phyloP scores from a whole-genome alignment of 92 coral and sea anemone genomes.

The Epizoanthus stellaris region DNA sequence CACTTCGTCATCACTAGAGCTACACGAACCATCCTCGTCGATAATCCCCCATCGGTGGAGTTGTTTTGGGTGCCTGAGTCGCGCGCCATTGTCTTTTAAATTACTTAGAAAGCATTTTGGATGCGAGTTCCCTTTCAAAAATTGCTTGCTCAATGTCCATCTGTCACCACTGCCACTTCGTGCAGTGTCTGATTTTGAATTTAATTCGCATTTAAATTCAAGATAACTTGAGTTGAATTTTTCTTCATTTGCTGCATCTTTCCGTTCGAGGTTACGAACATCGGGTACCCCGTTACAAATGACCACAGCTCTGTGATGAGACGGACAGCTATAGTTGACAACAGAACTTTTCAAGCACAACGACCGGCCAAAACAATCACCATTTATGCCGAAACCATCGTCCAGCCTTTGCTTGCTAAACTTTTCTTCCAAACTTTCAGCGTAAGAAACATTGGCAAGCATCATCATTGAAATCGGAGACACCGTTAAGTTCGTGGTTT shows the following conservation, averaged over 20 bases:
- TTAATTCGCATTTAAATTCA: slow-evolving; percentile 12
- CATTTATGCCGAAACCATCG: slow-evolving; percentile 23
- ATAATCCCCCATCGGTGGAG: slow-evolving; percentile 2
- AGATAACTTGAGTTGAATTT: neutral
- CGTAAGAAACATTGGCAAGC: slow-evolving; percentile 30
- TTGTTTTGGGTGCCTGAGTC: slow-evolving; percentile 4
- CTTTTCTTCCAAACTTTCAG: slow-evolving; percentile 32
- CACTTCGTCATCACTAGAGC: slow-evolving; percentile 42
- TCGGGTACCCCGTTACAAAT: slow-evolving; percentile 13
- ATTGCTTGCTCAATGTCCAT: slow-evolving; percentile 28
- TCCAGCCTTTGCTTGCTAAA: slow-evolving; percentile 37
- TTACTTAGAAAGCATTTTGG: slow-evolving; percentile 27
- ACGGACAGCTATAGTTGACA: slow-evolving; percentile 38
- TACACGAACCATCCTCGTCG: slow-evolving; percentile 27
- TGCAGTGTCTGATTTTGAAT: slow-evolving; percentile 3
- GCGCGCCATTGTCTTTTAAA: slow-evolving; percentile 21
- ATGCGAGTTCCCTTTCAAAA: slow-evolving; percentile 6
- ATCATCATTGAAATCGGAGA: slow-evolving; percentile 18
- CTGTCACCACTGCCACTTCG: slow-evolving; percentile 2
- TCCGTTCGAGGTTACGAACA: neutral
- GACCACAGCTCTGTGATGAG: slow-evolving; percentile 20
- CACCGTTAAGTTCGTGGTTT: slow-evolving; percentile 1
- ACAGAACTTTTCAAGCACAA: slow-evolving; percentile 34
- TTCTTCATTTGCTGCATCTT: neutral
- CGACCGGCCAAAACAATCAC: slow-evolving; percentile 34